Evolutionary conservation across 2,888 invertebrate species (phyloP).

Genomic region (Gonocerus acuteangulatus): DNA sequence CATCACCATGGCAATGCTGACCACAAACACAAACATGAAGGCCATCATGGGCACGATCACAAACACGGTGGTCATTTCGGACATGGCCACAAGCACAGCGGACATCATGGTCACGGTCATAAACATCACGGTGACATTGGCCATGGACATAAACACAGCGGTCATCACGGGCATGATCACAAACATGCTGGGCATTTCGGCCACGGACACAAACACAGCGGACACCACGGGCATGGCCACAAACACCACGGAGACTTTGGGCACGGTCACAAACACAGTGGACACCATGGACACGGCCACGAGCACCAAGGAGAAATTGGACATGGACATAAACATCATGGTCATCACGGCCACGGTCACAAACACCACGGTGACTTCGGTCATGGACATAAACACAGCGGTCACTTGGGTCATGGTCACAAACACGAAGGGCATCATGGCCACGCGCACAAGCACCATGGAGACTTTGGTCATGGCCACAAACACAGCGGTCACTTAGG

Average conservation of each 20-base stretch:
- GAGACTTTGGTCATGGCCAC: slow-evolving; percentile 63
- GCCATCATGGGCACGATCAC: slow-evolving; percentile 38
- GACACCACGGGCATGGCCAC: slow-evolving; percentile 38
- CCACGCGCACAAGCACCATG: slow-evolving; percentile 49
- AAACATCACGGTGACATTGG: slow-evolving; percentile 39
- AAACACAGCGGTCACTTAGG: slow-evolving; percentile 44
- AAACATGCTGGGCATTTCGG: slow-evolving; percentile 37
- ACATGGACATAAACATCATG: slow-evolving; percentile 39
- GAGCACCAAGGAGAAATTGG: slow-evolving; percentile 38
- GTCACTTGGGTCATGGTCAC: slow-evolving; percentile 38
- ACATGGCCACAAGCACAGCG: slow-evolving; percentile 39
- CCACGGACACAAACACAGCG: slow-evolving; percentile 37
- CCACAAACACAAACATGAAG: slow-evolving; percentile 38
- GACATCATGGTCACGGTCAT: slow-evolving; percentile 38
- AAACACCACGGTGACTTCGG: slow-evolving; percentile 38
- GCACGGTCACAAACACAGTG: slow-evolving; percentile 37
- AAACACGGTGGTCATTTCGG: slow-evolving; percentile 39
- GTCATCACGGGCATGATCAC: slow-evolving; percentile 36
- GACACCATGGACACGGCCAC: slow-evolving; percentile 38
- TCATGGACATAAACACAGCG: slow-evolving; percentile 39
- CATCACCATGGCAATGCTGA: slow-evolving; percentile 37
- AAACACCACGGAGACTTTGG: slow-evolving; percentile 38
- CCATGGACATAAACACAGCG: slow-evolving; percentile 38
- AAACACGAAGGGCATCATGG: slow-evolving; percentile 38
- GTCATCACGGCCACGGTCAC: slow-evolving; percentile 38